A percentile compares a stretch with the other conserved stretches of the same genome.
Conservation (phyloP, 2,113 vertebrate species). For the Pleuronectes platessa region DNA sequence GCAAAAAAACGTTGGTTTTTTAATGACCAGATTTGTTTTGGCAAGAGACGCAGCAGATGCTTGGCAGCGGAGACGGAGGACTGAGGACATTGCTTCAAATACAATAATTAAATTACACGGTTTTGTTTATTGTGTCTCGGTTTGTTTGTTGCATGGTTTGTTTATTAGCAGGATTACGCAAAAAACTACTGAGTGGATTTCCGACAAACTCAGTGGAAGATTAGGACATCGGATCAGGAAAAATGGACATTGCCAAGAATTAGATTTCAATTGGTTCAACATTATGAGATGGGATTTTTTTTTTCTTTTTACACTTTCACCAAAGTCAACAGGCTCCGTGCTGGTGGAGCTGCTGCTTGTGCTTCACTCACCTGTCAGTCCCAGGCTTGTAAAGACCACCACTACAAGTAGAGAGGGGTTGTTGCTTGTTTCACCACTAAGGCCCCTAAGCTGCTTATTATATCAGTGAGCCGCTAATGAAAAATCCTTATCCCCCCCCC, state of each 20-base stretch:
- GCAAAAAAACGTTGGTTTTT: too few species aligned
- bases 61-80: neutral
- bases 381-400: conserved; percentile 1
- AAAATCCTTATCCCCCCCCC: conserved; percentile 23
- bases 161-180: too few species aligned
- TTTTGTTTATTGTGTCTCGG: too few species aligned
- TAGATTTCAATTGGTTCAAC: too few species aligned
- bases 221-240: too few species aligned
- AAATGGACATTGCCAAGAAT: too few species aligned
- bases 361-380: neutral
- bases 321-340: too few species aligned
- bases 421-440: conserved; percentile 22
- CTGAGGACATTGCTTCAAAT: neutral
- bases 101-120: neutral
- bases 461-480: conserved; percentile 19
- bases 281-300: too few species aligned
- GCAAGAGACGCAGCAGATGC: neutral
- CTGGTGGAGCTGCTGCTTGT: conserved; percentile 19
- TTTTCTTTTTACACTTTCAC: too few species aligned
- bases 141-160: too few species aligned
- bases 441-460: conserved; percentile 60
- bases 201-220: too few species aligned
- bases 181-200: too few species aligned
- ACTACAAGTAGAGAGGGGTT: conserved; percentile 29
- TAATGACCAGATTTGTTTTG: neutral